Evolutionary conservation across 2,113 vertebrate genomes (phyloP), one percentile per base, ranked within the genome.

Genomic region (Eudyptes chrysolophus): DNA sequence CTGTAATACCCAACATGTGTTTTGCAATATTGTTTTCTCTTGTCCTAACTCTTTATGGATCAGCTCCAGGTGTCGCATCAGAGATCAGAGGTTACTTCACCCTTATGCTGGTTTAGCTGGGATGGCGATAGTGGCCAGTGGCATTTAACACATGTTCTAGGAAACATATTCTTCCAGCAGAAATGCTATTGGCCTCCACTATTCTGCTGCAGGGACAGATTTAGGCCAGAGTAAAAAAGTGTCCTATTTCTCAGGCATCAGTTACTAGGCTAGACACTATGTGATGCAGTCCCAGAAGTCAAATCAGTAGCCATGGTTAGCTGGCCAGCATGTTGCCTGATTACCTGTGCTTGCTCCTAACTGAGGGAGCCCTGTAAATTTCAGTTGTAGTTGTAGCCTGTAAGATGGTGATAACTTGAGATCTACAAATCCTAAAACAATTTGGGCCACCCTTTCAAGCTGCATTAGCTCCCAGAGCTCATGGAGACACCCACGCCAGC

Each of bases 111-210:
- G 26, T 38, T 32, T 66, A 17, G 4, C 19, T 38, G 40, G 7
- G 8, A 44, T 36, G 24, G 19, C 0, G 4, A 30, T 5, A 30
- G 10, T 5, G 11, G 10, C 6, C 21, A 51, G 22, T 6, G 8
- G 3, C 10, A 4, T 70, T 77, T 54, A 66, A 40, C 16, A 11
- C 3, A 20, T 65, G 12, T 48, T 87, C 52, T 36, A 0, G 18
- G 58, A 52, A 77, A 54, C 8, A 22, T 25, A 36, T 34, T 44
- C 18, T 75, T 75, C 27, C 32, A 55, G 14, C 7, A 60, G 61
- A 75, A 92, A 83, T 58, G 17, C 3, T n/a, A 3, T 13, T 75
- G 32, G 25, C 11, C 84, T 10, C n/a, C 32, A 44, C 46, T 29
- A 13, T 9, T 16, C 22, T 49, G 29, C 34, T 78, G 52, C 66